Conservation (phyloP, 2,113 vertebrate genomes). For the Paramisgurnus dabryanus region DNA sequence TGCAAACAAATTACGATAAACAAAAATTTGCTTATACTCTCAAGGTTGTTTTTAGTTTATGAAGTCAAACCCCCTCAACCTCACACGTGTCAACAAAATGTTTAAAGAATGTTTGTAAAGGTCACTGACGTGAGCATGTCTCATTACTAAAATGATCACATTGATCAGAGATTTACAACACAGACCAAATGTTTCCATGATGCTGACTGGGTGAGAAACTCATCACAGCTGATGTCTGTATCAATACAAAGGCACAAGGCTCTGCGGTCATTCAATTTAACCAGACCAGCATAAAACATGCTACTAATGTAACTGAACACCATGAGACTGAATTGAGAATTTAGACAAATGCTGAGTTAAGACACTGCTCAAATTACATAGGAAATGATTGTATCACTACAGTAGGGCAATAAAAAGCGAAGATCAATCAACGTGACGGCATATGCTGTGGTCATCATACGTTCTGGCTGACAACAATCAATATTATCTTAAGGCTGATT, state of each 20-base stretch:
- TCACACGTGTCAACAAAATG: not conserved
- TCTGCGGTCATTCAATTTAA: not conserved
- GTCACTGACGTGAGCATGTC: not conserved
- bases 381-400: not conserved
- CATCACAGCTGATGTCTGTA: not conserved
- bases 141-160: slow-evolving; percentile 13
- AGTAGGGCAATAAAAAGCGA: not conserved
- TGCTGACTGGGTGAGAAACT: not conserved
- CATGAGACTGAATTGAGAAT: not conserved
- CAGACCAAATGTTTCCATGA: slow-evolving; percentile 7
- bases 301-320: not conserved
- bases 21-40: not conserved
- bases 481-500: not conserved
- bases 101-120: not conserved
- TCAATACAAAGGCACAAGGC: not conserved
- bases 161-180: slow-evolving; percentile 15
- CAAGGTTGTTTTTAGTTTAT: not conserved
- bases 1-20: not conserved
- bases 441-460: not conserved
- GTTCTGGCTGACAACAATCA: slow-evolving; percentile 5
- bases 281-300: not conserved
- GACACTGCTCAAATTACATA: not conserved
- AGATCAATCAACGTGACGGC: not conserved
- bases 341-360: not conserved
- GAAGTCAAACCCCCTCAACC: not conserved